Conservation (phyloP, 1,140 invertebrate species). For the Lycorma delicatula region DNA sequence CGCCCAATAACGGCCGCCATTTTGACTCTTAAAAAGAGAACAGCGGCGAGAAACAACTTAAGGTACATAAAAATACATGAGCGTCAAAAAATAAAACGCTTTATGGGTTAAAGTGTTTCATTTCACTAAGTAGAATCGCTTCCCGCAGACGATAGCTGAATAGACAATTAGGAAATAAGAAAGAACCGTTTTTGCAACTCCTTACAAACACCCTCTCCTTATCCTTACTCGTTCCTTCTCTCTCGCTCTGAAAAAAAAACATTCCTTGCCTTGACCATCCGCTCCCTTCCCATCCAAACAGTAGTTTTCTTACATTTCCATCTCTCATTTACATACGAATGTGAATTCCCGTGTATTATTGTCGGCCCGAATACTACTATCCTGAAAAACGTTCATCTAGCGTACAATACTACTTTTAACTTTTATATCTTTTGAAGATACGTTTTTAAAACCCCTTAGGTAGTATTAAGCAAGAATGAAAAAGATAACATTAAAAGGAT, state of each 20-base stretch:
- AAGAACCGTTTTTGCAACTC: not conserved
- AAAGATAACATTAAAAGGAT: too few relatives aligned
- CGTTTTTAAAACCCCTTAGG: too few relatives aligned
- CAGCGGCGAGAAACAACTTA: not conserved
- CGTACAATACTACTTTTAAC: too few relatives aligned
- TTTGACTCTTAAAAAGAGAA: conserved; percentile 19
- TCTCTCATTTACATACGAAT: conserved; percentile 7
- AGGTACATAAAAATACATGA: conserved; percentile 7
- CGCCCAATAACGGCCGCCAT: conserved; percentile 19
- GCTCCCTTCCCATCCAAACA: too few relatives aligned
- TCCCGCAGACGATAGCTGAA: conserved; percentile 1
- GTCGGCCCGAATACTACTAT: too few relatives aligned
- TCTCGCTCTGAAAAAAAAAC: not conserved
- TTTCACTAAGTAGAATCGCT: conserved; percentile 6
- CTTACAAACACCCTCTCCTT: not conserved
- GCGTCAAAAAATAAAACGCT: conserved; percentile 7
- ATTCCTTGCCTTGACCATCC: conserved; percentile 1
- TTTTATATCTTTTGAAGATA: too few relatives aligned
- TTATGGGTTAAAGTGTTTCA: conserved; percentile 6
- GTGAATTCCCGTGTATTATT: too few relatives aligned
- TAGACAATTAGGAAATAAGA: conserved; percentile 3
- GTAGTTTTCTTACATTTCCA: conserved; percentile 7
- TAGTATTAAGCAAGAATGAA: too few relatives aligned
- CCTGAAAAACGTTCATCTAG: too few relatives aligned
- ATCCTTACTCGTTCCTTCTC: not conserved